Evolutionary conservation across 2,797 vertebrate species (phyloP).

Genomic region (Sebastes nivosus): DNA sequence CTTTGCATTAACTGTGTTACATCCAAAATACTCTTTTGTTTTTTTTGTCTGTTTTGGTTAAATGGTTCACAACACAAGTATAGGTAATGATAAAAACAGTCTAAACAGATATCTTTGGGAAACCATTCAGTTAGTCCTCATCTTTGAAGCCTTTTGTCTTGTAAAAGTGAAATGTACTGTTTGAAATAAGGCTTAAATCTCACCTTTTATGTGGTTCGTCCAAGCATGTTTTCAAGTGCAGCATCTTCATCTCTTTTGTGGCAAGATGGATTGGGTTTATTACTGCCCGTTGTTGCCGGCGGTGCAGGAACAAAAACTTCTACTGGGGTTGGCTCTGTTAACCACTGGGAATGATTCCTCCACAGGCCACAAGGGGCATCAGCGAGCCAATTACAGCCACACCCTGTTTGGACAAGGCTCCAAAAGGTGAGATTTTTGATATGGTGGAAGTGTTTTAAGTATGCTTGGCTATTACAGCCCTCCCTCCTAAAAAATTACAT

Average conservation of each 20-base stretch:
- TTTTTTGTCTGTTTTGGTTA: background rate
- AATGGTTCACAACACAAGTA: background rate
- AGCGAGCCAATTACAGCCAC: background rate
- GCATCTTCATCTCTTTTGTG: background rate
- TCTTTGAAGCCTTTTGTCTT: background rate
- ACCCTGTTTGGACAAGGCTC: background rate
- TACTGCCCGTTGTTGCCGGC: background rate
- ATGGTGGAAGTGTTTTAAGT: background rate
- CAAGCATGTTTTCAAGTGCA: background rate
- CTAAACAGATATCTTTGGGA: background rate
- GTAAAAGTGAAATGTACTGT: background rate
- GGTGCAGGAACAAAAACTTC: background rate
- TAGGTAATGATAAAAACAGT: background rate
- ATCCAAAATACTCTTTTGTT: background rate
- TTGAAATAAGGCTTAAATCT: background rate
- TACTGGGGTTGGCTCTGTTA: background rate
- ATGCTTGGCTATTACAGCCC: too few relatives aligned
- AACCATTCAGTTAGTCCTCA: background rate
- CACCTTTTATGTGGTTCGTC: background rate
- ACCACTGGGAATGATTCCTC: background rate
- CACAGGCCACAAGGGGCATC: background rate
- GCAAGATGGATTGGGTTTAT: background rate
- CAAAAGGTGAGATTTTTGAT: background rate
- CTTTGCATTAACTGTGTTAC: background rate
- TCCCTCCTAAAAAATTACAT: fast-evolving